Evolutionary conservation across 2,888 invertebrate species (phyloP), one percentile per base, ranked within the genome.

Genomic region (Lacanobia wlatinum): DNA sequence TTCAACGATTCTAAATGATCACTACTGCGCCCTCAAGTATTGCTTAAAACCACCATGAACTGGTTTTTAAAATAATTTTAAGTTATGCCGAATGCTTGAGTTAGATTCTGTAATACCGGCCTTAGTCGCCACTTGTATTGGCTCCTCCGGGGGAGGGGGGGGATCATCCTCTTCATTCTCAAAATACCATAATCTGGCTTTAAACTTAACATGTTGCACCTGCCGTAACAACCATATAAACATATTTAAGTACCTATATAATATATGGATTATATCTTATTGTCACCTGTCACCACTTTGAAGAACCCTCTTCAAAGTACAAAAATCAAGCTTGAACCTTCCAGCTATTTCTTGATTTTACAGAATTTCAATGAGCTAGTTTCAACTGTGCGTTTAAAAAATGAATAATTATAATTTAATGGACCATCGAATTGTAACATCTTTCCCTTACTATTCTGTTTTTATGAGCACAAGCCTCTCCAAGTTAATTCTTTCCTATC

Each of bases 201-300:
- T 84, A 69, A 80, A 83, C 60, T 87, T 85, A 63, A 92, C 75
- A 64, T 88, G 85, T 76, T 90, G 90, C 38, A 88, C 85, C 93
- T 93, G 90, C 62, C 70, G 53, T 76, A 56, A 78, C 16, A 84
- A 72, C 64, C n/a, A 55, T 40, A 52, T n/a, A 9, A 65, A 43
- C 2, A 14, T n/a, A n/a, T 43, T 1, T 40, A 2, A 40, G 9
- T 10, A 40, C 9, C 7, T 10, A 10, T 8, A 46, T 46, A 6
- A 16, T 46, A 43, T 2, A 43, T 43, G 5, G 28, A 48, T 5
- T 50, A 56, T 21, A 18, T 70, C 9, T 9, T 55, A 38, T 7
- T 48, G 18, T 4, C 10, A 65, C 4, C 10, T n/a, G n/a, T n/a
- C n/a, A n/a, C n/a, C n/a, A n/a, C n/a, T n/a, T n/a, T n/a, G n/a